phyloP scores from a whole-genome alignment of 2,113 vertebrate genomes.

The Pogona vitticeps region DNA sequence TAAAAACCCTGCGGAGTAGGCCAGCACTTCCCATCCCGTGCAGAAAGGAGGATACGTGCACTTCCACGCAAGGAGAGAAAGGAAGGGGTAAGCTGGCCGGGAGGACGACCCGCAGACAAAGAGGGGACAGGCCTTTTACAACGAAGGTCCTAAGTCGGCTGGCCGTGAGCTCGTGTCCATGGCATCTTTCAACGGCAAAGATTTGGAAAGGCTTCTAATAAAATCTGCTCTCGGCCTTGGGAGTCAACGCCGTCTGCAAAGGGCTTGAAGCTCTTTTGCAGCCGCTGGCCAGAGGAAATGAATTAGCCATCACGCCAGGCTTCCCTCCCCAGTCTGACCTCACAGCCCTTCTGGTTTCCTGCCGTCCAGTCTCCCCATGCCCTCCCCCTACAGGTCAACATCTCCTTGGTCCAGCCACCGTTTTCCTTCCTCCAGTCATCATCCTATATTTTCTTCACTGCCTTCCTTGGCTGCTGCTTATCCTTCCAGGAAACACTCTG shows the following conservation, averaged over 20 bases:
- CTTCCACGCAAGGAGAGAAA: background rate
- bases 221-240: fast-evolving
- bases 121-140: slow-evolving; percentile 45
- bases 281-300: background rate
- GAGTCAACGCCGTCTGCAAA: background rate
- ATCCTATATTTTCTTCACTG: background rate
- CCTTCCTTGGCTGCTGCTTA: too few relatives aligned
- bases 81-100: slow-evolving; percentile 21
- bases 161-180: background rate
- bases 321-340: background rate
- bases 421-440: background rate
- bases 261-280: background rate
- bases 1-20: background rate
- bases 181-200: background rate
- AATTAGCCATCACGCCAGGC: background rate
- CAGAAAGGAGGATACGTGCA: too few relatives aligned
- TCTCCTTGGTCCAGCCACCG: background rate
- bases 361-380: background rate
- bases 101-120: slow-evolving; percentile 50
- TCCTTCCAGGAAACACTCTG: background rate
- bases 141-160: slow-evolving; percentile 38
- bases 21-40: background rate
- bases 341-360: background rate
- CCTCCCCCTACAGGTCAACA: background rate
- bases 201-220: fast-evolving